phyloP scores from a whole-genome alignment of 2,888 invertebrate genomes.

The Masnerella sp. region DNA sequence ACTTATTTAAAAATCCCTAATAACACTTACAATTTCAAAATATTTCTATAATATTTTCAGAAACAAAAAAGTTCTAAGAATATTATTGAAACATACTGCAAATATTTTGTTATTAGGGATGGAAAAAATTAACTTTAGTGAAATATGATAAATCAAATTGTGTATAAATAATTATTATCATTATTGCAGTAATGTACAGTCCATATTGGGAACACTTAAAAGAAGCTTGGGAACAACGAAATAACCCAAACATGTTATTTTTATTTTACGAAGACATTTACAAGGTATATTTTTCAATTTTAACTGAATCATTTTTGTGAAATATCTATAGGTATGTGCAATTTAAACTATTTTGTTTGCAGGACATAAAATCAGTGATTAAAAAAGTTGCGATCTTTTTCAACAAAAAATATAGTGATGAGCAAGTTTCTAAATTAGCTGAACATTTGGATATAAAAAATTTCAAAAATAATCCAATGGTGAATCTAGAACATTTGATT shows the following conservation, averaged over 20 bases:
- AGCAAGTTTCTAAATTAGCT: slow-evolving; percentile 81
- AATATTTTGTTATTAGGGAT: too few relatives aligned
- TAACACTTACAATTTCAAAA: too few relatives aligned
- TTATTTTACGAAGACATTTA: slow-evolving; percentile 83
- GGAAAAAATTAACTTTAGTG: not conserved
- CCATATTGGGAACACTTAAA: slow-evolving; percentile 89
- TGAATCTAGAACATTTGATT: slow-evolving; percentile 84
- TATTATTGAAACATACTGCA: too few relatives aligned
- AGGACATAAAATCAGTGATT: slow-evolving; percentile 82
- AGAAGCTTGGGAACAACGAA: slow-evolving; percentile 84
- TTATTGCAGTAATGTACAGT: slow-evolving; percentile 83
- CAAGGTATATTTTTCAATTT: not conserved
- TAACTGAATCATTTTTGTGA: not conserved
- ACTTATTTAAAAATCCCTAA: too few relatives aligned
- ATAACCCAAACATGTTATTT: slow-evolving; percentile 85
- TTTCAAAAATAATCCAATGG: slow-evolving; percentile 90
- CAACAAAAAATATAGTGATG: slow-evolving; percentile 79
- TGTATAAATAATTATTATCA: too few relatives aligned
- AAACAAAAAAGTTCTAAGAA: too few relatives aligned
- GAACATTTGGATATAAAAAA: slow-evolving; percentile 88
- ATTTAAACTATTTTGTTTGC: slow-evolving; percentile 62
- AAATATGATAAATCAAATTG: too few relatives aligned
- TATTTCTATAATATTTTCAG: too few relatives aligned
- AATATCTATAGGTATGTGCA: not conserved
- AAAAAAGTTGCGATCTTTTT: slow-evolving; percentile 82